Percentiles rank a stretch among this genome's conserved stretches.
These are phyloP conservation scores for Timema cristinae DNA, from an alignment of 2,888 invertebrate genomes.

Conservation along the genomic window DNA sequence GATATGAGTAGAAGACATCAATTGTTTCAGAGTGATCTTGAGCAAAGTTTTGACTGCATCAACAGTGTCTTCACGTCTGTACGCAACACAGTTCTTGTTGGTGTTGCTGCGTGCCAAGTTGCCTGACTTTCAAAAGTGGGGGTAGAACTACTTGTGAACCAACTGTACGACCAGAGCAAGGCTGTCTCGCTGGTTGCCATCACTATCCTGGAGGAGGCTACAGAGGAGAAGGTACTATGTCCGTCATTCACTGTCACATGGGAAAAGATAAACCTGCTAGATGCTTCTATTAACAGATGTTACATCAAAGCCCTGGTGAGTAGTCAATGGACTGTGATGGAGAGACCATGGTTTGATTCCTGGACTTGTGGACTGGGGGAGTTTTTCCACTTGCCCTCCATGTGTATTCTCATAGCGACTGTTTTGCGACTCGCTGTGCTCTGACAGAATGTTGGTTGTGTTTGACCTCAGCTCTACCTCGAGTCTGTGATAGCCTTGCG, in stretches of 20 bases:
- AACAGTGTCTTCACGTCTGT: conserved; percentile 62
- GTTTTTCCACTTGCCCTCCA: no score
- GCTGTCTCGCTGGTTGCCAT: conserved; percentile 77
- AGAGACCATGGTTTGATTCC: no score
- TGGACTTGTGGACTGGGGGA: no score
- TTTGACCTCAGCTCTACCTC: conserved; percentile 56
- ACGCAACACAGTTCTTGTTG: conserved; percentile 87
- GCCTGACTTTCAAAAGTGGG: conserved; percentile 74
- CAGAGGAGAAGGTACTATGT: conserved; percentile 70
- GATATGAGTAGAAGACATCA: not conserved
- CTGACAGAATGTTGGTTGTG: not conserved
- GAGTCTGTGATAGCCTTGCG: conserved; percentile 71
- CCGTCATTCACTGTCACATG: no score
- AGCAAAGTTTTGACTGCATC: conserved; percentile 49
- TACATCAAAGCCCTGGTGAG: no score
- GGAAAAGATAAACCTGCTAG: no score
- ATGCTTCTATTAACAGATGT: no score
- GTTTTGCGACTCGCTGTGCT: no score
- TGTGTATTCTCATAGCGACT: no score
- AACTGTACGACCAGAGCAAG: conserved; percentile 78
- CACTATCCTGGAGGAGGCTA: conserved; percentile 86
- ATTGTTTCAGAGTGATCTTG: conserved; percentile 48
- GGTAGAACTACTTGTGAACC: conserved; percentile 79
- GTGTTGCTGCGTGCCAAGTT: conserved; percentile 75
- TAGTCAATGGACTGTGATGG: no score